phyloP scores from a whole-genome alignment of 1,140 invertebrate genomes.

The Globodera rostochiensis region DNA sequence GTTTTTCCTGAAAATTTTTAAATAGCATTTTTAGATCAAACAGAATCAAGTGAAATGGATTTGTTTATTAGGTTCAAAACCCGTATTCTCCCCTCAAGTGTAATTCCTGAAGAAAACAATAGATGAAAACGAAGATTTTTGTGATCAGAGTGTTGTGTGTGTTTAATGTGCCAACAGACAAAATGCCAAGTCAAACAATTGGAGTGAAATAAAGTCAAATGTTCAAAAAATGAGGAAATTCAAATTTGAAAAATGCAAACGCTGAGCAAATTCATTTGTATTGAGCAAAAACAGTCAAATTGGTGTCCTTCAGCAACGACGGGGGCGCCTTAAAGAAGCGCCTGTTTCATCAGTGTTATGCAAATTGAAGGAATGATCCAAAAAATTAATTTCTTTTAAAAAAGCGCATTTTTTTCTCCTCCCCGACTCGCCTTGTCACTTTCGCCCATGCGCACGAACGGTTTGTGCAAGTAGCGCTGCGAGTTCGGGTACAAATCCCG shows the following conservation, averaged over 20 bases:
- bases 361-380: no score
- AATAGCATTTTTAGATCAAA: no score
- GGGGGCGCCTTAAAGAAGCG: no score
- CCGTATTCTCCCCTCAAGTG: no score
- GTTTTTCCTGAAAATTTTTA: no score
- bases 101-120: neutral
- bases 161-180: neutral
- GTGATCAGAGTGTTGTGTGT: neutral
- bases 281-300: no score
- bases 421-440: neutral
- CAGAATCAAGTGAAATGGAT: no score
- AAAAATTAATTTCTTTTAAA: no score
- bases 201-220: no score
- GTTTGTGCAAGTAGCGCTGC: neutral
- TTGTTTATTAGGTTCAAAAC: no score
- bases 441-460: conserved; percentile 11
- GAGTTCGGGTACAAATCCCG: conserved; percentile 2
- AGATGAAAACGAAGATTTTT: neutral
- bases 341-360: no score
- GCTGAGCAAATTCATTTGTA: neutral
- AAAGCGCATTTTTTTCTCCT: neutral
- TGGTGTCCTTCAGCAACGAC: no score
- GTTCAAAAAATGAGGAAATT: neutral
- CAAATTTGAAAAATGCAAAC: neutral
- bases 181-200: neutral